These are phyloP conservation scores for Melierax canorus DNA, from an alignment of 2,113 vertebrate genomes.

Conservation along the genomic window DNA sequence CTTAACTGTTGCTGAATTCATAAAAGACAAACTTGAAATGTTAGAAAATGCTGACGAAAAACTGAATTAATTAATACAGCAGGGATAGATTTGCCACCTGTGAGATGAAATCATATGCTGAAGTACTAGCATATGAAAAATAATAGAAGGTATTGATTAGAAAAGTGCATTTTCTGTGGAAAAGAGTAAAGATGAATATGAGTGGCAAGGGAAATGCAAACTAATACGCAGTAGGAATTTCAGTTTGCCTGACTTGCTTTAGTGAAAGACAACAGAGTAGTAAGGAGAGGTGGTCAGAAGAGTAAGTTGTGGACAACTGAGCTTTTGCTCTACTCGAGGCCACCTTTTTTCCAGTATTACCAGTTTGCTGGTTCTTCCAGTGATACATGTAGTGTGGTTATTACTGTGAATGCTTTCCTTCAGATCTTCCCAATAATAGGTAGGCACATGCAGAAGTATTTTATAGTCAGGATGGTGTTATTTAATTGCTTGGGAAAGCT, in stretches of 20 bases:
- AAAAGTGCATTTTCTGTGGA: neutral
- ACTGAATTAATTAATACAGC: neutral
- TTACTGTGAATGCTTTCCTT: neutral
- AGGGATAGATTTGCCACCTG: neutral
- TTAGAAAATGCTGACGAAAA: neutral
- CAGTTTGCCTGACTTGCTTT: neutral
- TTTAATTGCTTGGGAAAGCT: neutral
- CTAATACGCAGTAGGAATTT: neutral
- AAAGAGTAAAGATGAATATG: neutral
- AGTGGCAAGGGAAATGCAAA: neutral
- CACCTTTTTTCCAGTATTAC: neutral
- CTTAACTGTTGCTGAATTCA: neutral
- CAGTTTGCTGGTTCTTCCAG: neutral
- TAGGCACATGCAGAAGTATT: neutral
- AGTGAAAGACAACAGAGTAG: rapidly evolving
- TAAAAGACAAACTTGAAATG: neutral
- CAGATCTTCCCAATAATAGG: neutral
- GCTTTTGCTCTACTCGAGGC: neutral
- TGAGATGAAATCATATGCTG: neutral
- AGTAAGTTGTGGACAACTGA: neutral
- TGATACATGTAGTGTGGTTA: neutral
- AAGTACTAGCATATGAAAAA: neutral
- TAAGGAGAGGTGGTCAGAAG: neutral
- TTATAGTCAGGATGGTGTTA: neutral
- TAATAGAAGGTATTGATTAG: neutral